Evolutionary conservation across 2,797 vertebrate species (phyloP).

Genomic region (Pitangus sulphuratus): DNA sequence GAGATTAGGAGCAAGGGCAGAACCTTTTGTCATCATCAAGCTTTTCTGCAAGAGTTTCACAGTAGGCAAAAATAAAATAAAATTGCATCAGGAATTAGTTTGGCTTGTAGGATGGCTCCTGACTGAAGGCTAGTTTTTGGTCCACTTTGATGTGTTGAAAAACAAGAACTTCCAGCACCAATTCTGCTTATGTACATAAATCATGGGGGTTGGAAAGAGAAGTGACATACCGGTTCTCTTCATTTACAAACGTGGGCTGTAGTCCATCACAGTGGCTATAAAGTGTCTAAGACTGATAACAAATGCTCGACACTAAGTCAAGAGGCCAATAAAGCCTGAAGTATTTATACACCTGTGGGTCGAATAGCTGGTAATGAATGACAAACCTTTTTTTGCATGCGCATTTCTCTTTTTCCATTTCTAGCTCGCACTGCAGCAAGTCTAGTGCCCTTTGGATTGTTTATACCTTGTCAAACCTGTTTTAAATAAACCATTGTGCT

Average conservation of each 20-base stretch:
- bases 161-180: conserved; percentile 60
- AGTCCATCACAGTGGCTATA: not conserved
- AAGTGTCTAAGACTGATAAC: not conserved
- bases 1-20: not conserved
- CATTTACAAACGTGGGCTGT: not conserved
- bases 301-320: not conserved
- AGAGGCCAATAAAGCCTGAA: not conserved
- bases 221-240: not conserved
- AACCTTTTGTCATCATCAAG: not conserved
- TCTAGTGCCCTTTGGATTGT: conserved; percentile 38
- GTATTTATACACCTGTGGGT: conserved; percentile 57
- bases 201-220: not conserved
- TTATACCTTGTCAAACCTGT: conserved; percentile 61
- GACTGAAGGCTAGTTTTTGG: conserved; percentile 52
- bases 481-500: conserved; percentile 5
- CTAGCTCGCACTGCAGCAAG: not conserved
- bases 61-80: conserved; percentile 29
- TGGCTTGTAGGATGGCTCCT: conserved; percentile 25
- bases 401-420: not conserved
- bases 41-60: conserved; percentile 1
- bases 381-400: not conserved
- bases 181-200: conserved; percentile 43
- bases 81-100: conserved; percentile 51
- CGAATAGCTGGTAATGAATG: conserved; percentile 53
- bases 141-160: conserved; percentile 66